Conservation (phyloP, 2,888 invertebrate genomes). For the Hyppa rectilinea region DNA sequence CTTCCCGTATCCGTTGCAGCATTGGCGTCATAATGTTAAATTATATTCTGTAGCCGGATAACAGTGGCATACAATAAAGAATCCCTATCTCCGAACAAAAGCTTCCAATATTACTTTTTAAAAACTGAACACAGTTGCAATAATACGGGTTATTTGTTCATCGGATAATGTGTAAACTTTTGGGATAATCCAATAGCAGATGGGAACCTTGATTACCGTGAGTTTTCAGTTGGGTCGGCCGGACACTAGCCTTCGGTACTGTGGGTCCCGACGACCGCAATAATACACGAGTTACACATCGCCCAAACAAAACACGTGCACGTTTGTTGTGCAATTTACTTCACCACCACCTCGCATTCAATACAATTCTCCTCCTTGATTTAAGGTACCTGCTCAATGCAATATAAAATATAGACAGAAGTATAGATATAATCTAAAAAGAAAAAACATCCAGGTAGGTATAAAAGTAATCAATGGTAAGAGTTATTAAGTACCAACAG, state of each 20-base stretch:
- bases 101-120: slow-evolving; percentile 29
- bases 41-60: slow-evolving; percentile 22
- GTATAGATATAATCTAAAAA: no score
- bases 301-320: slow-evolving; percentile 67
- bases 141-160: slow-evolving; percentile 34
- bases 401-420: no score
- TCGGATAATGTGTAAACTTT: slow-evolving; percentile 33
- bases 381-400: slow-evolving; percentile 29
- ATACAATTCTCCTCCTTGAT: slow-evolving; percentile 23
- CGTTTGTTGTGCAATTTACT: slow-evolving; percentile 67
- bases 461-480: no score
- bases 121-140: slow-evolving; percentile 13
- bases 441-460: no score
- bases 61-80: slow-evolving; percentile 25
- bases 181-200: slow-evolving; percentile 20
- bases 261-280: slow-evolving; percentile 23
- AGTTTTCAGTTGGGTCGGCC: not conserved
- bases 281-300: slow-evolving; percentile 35
- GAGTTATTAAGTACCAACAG: no score
- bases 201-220: slow-evolving; percentile 36
- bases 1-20: slow-evolving; percentile 7
- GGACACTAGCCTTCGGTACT: not conserved
- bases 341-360: slow-evolving; percentile 9
- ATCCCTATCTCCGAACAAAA: slow-evolving; percentile 24
- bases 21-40: slow-evolving; percentile 21